Evolutionary conservation across 2,113 vertebrate genomes (phyloP), one percentile per base, ranked within the genome.

Genomic region (Cryptomyrus ogoouensis): DNA sequence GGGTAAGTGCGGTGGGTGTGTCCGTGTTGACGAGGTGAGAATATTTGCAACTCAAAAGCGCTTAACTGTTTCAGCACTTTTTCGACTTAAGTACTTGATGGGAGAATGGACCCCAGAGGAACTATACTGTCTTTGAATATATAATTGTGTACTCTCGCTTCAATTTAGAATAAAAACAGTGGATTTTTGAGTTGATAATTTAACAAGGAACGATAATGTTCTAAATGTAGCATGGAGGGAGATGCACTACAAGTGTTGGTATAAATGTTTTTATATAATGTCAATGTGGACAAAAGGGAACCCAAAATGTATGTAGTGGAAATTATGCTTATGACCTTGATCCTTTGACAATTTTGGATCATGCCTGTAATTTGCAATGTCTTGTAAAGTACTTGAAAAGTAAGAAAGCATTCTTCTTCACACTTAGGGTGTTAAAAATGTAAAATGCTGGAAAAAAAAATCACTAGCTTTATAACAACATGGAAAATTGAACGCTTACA

Each of bases 291-390:
- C 21, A 74, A 89, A 89, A 91, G 66, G 56, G 89, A 86, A 44
- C 89, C 31, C 62, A 49, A 83, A 42, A 88, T 47, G 89, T 17
- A 87, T 47, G 89, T 17, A 89, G 24, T 50, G 83, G 89, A 91
- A 95, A 92, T 92, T 94, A 89, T 92, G 89, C 92, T 94, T 92
- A 90, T 93, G 94, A 96, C 92, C 94, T 95, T 83, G 90, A 94
- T 93, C 94, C 94, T 96, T 96, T 96, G 95, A 96, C 96, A 97
- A 95, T 96, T 96, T 96, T 96, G 96, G 95, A 95, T 96, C 94
- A 92, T 92, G 95, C 96, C 96, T 95, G 95, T 95, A 39, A 95
- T 39, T 35, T 53, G 50, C 49, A 53, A 53, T 87, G n/a, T 87
- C 50, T 56, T 50, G 13, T 77, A 89, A 50, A 80, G 74, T 42